Evolutionary conservation across 2,113 vertebrate species (phyloP), one percentile per base, ranked within the genome.

Genomic region (Scopus umbretta): DNA sequence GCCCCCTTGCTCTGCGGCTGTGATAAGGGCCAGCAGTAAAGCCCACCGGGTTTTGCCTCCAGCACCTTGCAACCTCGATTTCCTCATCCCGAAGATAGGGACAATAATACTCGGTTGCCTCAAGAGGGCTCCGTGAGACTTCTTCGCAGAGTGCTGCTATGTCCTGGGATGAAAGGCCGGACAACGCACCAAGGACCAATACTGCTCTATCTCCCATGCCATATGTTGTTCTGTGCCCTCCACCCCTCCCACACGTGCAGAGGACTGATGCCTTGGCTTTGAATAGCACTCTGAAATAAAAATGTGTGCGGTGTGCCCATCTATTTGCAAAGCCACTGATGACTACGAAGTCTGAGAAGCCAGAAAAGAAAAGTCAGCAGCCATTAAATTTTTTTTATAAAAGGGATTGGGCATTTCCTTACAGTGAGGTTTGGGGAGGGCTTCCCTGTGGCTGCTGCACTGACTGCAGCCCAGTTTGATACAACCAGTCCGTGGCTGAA

Each of bases 111-210:
- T 67, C 6, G 11, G 17, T 43, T 90, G 80, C 95, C 96, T 97
- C 95, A 84, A 95, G 96, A 96, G 96, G 96, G 93, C 96, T 94
- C 95, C 34, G 82, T 40, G 72, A 47, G 80, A 92, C 95, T 63
- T 90, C 82, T 88, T n/a, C 34, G 86, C 79, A 12, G 43, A 93
- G 63, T 3, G 1, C 43, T 25, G 93, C 88, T 10, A 4, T 3
- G 71, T 80, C 87, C 90, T 59, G 1, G 96, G 82, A 16, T 63
- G 59, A 55, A 86, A 80, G 81, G n/a, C 6, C 8, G 40, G 38
- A 3, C 0, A 32, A 7, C 2, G 1, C 70, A 79, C 26, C 32
- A 30, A 10, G 74, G 22, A 43, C 43, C 42, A 16, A 45, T 27
- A 18, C 81, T 5, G 71, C 85, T 62, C 85, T 91, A 20, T 30